Conservation (phyloP, 2,113 vertebrate genomes). For the Embiotoca jacksoni region DNA sequence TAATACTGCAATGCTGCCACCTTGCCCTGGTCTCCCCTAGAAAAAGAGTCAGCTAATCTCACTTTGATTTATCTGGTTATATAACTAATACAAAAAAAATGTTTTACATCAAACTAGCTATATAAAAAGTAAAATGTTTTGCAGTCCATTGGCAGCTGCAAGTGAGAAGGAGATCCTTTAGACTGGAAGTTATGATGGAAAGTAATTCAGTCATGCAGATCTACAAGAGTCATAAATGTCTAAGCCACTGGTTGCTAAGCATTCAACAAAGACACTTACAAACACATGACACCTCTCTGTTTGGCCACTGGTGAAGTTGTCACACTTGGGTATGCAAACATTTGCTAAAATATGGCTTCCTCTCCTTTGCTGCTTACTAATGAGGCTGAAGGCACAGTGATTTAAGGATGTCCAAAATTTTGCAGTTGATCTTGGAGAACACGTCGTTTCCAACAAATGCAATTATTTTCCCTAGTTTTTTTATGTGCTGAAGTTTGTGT, state of each 20-base stretch:
- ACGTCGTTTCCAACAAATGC: conserved; percentile 37
- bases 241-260: conserved; percentile 55
- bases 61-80: not conserved
- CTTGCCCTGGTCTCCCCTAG: not conserved
- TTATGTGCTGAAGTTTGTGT: conserved; percentile 34
- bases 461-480: conserved; percentile 30
- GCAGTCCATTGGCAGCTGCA: not conserved
- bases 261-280: conserved; percentile 54
- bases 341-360: conserved; percentile 62
- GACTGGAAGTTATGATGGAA: conserved; percentile 22
- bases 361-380: conserved; percentile 45
- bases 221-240: conserved; percentile 50
- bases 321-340: conserved; percentile 63
- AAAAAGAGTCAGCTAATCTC: no score
- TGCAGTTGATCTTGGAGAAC: conserved; percentile 51
- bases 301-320: conserved; percentile 57
- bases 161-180: not conserved
- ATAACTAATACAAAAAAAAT: not conserved
- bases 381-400: conserved; percentile 50
- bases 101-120: not conserved
- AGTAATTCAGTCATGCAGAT: conserved; percentile 35
- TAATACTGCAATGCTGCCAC: not conserved
- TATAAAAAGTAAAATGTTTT: conserved; percentile 9
- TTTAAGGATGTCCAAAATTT: conserved; percentile 38
- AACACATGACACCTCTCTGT: conserved; percentile 57